Percentiles rank a stretch among this genome's conserved stretches.
These are phyloP conservation scores for Danaus plexippus DNA, from an alignment of 1,140 invertebrate genomes.

Conservation along the genomic window DNA sequence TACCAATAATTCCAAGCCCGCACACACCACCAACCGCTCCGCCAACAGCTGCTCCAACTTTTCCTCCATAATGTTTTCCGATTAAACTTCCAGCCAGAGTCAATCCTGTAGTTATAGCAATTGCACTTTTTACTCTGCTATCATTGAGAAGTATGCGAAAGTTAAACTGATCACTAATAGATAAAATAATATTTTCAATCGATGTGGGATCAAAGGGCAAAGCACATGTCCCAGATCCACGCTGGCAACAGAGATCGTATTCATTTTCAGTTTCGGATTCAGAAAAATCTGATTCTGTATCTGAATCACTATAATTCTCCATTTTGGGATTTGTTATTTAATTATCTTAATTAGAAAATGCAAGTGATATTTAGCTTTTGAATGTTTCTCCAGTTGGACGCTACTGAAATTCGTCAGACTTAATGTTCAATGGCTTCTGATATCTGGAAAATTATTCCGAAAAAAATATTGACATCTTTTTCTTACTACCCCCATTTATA, in stretches of 20 bases:
- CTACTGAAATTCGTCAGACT: no score
- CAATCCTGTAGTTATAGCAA: conserved; percentile 48
- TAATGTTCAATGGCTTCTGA: no score
- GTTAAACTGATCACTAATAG: conserved; percentile 48
- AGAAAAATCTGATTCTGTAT: conserved; percentile 20
- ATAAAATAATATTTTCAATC: conserved; percentile 50
- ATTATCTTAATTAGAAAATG: no score
- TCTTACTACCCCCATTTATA: no score
- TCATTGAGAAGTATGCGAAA: conserved; percentile 48
- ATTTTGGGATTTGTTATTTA: no score
- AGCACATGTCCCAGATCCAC: conserved; percentile 22
- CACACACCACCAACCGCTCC: conserved; percentile 53
- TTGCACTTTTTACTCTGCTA: conserved; percentile 30
- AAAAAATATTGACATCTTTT: no score
- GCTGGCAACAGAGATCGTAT: conserved; percentile 22
- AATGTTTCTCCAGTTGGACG: no score
- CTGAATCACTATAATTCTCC: not conserved
- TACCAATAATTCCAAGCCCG: conserved; percentile 49
- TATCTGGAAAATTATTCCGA: no score
- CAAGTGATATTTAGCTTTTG: no score
- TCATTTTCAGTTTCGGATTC: conserved; percentile 32
- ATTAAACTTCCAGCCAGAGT: conserved; percentile 49
- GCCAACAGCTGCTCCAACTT: conserved; percentile 49
- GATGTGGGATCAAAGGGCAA: conserved; percentile 38
- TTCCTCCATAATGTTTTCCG: conserved; percentile 52